Conservation (phyloP, 2,888 invertebrate species). For the Sphaerophoria taeniata region DNA sequence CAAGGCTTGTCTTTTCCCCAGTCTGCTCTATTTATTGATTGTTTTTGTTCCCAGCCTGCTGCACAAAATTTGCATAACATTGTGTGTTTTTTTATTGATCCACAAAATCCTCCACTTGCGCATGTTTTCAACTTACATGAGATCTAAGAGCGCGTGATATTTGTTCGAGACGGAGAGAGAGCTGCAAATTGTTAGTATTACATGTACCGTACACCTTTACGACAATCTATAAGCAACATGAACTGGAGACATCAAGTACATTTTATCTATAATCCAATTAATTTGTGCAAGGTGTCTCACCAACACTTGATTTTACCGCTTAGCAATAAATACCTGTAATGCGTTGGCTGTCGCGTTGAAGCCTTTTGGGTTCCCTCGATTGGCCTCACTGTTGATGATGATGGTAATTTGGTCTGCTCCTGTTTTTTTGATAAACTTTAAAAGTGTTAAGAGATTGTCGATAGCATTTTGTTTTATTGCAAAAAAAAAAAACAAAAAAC, state of each 20-base stretch:
- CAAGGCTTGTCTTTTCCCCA: too few relatives aligned
- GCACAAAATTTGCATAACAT: constrained; percentile 59
- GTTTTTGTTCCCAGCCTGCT: constrained; percentile 37
- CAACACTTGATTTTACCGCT: constrained; percentile 69
- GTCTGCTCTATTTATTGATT: too few relatives aligned
- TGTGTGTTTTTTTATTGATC: constrained; percentile 55
- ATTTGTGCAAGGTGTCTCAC: constrained; percentile 73
- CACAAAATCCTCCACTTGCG: constrained; percentile 47
- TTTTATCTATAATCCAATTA: constrained; percentile 72
- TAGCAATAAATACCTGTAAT: constrained; percentile 4
- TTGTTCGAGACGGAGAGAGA: too few relatives aligned
- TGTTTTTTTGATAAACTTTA: constrained; percentile 56
- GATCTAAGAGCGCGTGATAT: constrained; percentile 62
- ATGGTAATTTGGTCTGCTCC: constrained; percentile 57
- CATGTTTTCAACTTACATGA: constrained; percentile 52
- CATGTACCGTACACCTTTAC: too few relatives aligned
- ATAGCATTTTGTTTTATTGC: too few relatives aligned
- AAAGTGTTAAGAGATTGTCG: constrained; percentile 16
- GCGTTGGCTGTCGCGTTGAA: background rate
- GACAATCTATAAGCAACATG: too few relatives aligned
- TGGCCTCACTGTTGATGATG: constrained; percentile 14
- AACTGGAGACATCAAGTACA: constrained; percentile 56
- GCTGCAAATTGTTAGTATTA: too few relatives aligned
- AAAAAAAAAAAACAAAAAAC: too few relatives aligned
- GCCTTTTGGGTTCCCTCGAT: constrained; percentile 19